Percentiles rank a stretch among this genome's conserved stretches.
Conservation (phyloP, 1,140 invertebrate genomes). For the Drosophila tani region DNA sequence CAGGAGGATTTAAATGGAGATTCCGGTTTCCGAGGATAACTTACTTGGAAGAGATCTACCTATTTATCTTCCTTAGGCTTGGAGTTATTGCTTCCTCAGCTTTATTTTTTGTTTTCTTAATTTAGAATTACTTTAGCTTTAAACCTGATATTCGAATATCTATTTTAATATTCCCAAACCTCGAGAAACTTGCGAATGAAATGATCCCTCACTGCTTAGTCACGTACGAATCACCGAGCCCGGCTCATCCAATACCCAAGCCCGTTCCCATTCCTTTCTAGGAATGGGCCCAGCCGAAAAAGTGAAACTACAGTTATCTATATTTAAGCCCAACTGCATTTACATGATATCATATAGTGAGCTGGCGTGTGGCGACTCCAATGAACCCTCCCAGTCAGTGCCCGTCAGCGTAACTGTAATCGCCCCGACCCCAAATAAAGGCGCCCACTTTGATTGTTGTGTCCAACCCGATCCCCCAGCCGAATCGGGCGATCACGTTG, state of each 20-base stretch:
- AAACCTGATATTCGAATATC: background rate
- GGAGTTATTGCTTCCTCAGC: background rate
- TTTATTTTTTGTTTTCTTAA: too few relatives aligned
- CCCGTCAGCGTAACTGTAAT: slow-evolving; percentile 60
- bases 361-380: too few relatives aligned
- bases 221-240: slow-evolving; percentile 37
- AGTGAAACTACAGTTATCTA: slow-evolving; percentile 77
- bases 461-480: slow-evolving; percentile 2
- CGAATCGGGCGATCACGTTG: slow-evolving; percentile 63
- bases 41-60: background rate
- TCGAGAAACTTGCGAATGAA: slow-evolving; percentile 1
- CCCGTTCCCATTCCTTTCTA: slow-evolving; percentile 55
- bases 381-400: too few relatives aligned
- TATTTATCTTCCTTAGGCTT: background rate
- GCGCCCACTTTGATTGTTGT: slow-evolving; percentile 40
- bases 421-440: slow-evolving; percentile 47
- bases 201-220: slow-evolving; percentile 23
- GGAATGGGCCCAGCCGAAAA: slow-evolving; percentile 70
- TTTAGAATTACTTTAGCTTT: background rate
- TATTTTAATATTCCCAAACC: background rate
- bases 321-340: slow-evolving; percentile 48
- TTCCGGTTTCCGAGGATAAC: background rate
- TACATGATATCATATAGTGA: slow-evolving; percentile 61
- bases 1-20: background rate
- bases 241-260: slow-evolving; percentile 32